Percentiles rank a stretch among this genome's conserved stretches.
Conservation (phyloP, 2,888 invertebrate genomes). For the Tigriopus californicus region DNA sequence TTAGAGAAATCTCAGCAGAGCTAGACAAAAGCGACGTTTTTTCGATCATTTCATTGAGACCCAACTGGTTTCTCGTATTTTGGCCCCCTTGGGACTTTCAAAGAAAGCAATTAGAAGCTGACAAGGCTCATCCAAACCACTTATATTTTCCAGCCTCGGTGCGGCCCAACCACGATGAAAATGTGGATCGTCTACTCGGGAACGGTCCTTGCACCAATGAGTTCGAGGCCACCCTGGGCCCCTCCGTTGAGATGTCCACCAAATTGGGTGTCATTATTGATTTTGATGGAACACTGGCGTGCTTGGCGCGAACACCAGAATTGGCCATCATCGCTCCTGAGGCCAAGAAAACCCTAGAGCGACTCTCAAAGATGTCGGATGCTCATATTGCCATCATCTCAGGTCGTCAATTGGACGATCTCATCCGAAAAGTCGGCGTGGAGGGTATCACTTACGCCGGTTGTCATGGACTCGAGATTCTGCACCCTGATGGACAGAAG, state of each 20-base stretch:
- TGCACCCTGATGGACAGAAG: conserved; percentile 73
- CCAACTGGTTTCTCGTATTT: no score
- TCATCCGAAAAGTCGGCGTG: conserved; percentile 54
- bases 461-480: conserved; percentile 67
- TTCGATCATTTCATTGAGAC: no score
- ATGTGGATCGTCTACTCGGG: no score
- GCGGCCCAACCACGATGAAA: no score
- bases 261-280: conserved; percentile 58
- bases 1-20: no score
- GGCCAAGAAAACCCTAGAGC: conserved; percentile 55
- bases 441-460: conserved; percentile 79
- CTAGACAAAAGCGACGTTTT: no score
- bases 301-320: conserved; percentile 56
- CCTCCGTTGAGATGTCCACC: conserved; percentile 45
- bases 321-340: conserved; percentile 64
- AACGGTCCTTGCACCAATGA: conserved; percentile 33
- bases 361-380: conserved; percentile 63
- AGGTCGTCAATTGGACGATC: conserved; percentile 25
- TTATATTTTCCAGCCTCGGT: no score
- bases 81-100: no score
- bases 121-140: no score
- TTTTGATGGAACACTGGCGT: conserved; percentile 72
- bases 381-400: conserved; percentile 72
- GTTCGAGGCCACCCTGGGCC: conserved; percentile 49
- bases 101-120: no score